Conservation (phyloP, 2,888 invertebrate species). For the Lasioglossum oenotherae region DNA sequence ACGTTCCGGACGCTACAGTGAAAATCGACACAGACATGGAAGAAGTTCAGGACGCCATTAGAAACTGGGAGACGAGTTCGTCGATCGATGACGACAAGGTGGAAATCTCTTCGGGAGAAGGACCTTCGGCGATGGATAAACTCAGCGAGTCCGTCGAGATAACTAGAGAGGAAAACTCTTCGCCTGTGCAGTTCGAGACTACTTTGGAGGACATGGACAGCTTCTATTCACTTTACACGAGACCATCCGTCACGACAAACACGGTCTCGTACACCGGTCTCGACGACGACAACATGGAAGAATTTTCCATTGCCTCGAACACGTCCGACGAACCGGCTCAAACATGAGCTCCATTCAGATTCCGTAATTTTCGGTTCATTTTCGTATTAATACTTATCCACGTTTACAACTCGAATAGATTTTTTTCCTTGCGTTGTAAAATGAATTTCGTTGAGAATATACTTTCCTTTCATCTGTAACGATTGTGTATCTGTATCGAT, state of each 20-base stretch:
- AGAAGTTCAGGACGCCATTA: too few species aligned
- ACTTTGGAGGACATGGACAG: slow-evolving; percentile 22
- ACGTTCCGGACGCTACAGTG: background rate
- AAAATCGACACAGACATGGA: background rate
- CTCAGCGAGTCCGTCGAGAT: background rate
- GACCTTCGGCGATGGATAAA: background rate
- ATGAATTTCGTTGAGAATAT: background rate
- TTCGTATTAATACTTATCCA: background rate
- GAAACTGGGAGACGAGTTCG: background rate
- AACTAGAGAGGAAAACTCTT: background rate
- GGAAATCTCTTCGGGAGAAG: background rate
- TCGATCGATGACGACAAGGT: too few species aligned
- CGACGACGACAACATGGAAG: slow-evolving; percentile 30
- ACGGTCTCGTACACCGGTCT: background rate
- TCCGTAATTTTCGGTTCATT: background rate
- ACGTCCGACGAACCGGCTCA: background rate
- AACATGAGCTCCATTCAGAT: background rate
- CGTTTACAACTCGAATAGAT: background rate
- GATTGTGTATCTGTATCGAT: background rate
- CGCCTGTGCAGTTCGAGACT: background rate
- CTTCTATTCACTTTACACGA: slow-evolving; percentile 22
- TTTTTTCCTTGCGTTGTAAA: background rate
- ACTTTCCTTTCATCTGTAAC: background rate
- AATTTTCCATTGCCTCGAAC: slow-evolving; percentile 20
- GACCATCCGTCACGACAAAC: background rate